A percentile compares a stretch with the other conserved stretches of the same genome.
Evolutionary conservation across 2,113 vertebrate genomes (phyloP).

Genomic region (Chelonoidis abingdonii): DNA sequence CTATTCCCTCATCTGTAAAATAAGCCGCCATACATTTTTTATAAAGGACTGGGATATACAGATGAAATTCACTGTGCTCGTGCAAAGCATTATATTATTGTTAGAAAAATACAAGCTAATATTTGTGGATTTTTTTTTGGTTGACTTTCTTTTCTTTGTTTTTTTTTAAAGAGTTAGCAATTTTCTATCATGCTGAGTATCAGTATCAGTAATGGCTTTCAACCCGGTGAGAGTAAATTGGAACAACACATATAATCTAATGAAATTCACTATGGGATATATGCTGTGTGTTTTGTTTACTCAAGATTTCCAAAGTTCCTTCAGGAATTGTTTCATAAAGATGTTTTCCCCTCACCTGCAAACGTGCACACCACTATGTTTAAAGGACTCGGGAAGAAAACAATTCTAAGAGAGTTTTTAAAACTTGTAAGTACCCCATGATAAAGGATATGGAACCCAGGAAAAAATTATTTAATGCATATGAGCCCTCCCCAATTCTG

Average conservation of each 20-base stretch:
- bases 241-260: neutral
- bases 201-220: neutral
- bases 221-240: neutral
- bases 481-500: neutral
- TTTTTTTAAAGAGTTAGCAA: neutral
- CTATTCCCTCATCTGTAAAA: neutral
- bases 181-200: neutral
- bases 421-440: neutral
- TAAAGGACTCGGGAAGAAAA: neutral
- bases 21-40: neutral
- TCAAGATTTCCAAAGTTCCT: neutral
- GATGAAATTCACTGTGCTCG: neutral
- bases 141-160: neutral
- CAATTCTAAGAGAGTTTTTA: neutral
- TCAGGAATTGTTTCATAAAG: neutral
- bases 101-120: neutral
- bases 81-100: neutral
- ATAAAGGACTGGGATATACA: neutral
- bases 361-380: neutral
- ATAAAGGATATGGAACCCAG: neutral
- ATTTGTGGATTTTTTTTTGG: neutral
- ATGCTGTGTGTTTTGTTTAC: neutral
- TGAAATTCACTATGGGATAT: neutral
- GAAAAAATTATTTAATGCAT: neutral
- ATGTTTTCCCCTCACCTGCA: neutral